Base-by-base conservation (phyloP, 2,113 vertebrate genomes). In the Candoia aspera region DNA sequence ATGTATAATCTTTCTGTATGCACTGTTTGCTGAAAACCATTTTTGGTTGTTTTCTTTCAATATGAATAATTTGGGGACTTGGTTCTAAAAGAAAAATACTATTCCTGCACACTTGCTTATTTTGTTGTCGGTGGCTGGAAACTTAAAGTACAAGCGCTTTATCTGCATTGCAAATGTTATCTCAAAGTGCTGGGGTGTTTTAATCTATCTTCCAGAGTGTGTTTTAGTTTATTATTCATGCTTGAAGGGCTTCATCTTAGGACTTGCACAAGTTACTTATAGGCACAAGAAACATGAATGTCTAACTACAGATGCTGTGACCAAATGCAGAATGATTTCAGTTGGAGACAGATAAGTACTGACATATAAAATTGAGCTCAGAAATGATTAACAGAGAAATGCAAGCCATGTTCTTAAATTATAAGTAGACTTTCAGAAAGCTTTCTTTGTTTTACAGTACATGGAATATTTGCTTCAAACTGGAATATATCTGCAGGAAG, bases 151-250 rank as follows among this genome's bases (percentile, higher is more conserved):
- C 94, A 95, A 95, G 94, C 0, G 23, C 90, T 97, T 96, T 97
- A 96, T 97, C 95, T 96, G 95, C 95, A 95, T 96, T 97, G 95
- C 95, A 97, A 97, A 97, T 94, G 92, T 90, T 90, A 94, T 96
- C 96, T 94, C 94, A 95, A 96, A 96, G 91, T 95, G 95, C 92
- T 95, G 87, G 91, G 62, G 86, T 85, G 73, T 92, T 96, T 97
- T 97, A 96, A 97, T 97, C 95, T 97, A 91, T 96, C 95, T 95
- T 95, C 90, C 84, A 89, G 93, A 93, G 29, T 92, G 92, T 93
- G 94, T 94, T 92, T 93, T 90, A 90, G 85, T 87, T 91, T 90
- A 95, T 95, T 97, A 95, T 96, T 95, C 92, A 92, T 94, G 95
- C 96, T 96, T 94, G 92, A 94, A 96, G 94, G 93, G 93, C 94